Evolutionary conservation across 2,888 invertebrate species (phyloP), one percentile per base, ranked within the genome.

Genomic region (Neoaliturus tenellus): DNA sequence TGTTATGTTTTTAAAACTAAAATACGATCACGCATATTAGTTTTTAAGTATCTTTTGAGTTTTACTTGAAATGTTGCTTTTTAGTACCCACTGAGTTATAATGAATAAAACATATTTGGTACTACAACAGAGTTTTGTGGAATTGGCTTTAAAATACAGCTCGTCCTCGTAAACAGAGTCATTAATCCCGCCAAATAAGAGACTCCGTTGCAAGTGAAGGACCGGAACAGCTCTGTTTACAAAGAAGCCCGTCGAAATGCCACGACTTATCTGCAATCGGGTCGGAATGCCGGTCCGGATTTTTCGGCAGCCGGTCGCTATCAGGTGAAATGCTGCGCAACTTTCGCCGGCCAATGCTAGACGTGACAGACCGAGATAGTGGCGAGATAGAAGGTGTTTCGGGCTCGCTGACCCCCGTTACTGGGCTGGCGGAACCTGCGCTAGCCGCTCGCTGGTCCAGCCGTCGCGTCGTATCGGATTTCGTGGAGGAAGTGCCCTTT

Each of bases 261-360:
- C 62, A 12, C 14, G 12, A 28, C 8, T 31, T 62, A 62, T 62
- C 62, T 31, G 28, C 62, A 62, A 62, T 62, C 62, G 14, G 62
- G 28, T 0, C 62, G 14, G 58, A 62, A 62, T 62, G 28, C 31
- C 62, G 62, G 62, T n/a, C n/a, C n/a, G 62, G 62, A 62, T 31
- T 1, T 62, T 62, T 62, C 28, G 62, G 62, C 62, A 62, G 62
- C 62, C 28, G 62, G 55, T 25, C 55, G 55, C 62, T 62, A 62
- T 62, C 62, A 28, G 12, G 62, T 31, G 62, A 62, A 31, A 17
- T 62, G 62, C 31, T 62, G 62, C 25, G 62, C 62, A 12, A 62
- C 62, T 62, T 62, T 62, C 62, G 10, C 4, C 28, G 14, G 31
- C 51, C 23, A 62, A 62, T 62, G 62, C 62, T 62, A 62, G 62